phyloP scores from a whole-genome alignment of 2,113 vertebrate genomes.

The Peromyscus polionotus region DNA sequence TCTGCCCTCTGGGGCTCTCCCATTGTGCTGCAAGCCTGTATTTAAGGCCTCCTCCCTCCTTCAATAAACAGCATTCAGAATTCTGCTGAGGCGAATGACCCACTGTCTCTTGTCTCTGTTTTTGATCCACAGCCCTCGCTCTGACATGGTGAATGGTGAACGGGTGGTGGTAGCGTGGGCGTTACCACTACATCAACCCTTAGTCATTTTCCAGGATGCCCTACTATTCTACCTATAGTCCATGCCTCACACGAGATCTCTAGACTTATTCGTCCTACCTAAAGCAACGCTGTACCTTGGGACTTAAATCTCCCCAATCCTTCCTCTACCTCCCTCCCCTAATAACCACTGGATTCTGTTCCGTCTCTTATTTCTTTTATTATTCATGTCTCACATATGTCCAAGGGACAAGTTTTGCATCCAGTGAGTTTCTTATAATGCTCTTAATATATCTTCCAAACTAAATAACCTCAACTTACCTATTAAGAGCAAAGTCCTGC shows the following conservation, averaged over 20 bases:
- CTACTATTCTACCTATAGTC: not conserved
- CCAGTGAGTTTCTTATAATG: not conserved
- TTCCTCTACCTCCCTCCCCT: too few species aligned
- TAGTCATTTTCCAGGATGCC: not conserved
- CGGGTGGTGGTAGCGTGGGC: too few species aligned
- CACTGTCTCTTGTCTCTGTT: too few species aligned
- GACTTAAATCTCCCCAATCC: not conserved
- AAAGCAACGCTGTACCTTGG: not conserved
- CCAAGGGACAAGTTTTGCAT: slow-evolving; percentile 32
- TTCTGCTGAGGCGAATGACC: too few species aligned
- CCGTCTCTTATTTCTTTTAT: not conserved
- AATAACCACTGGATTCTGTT: not conserved
- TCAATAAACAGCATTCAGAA: too few species aligned
- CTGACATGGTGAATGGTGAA: too few species aligned
- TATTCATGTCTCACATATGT: slow-evolving; percentile 38
- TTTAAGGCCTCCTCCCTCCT: too few species aligned
- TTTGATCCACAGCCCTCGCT: too few species aligned
- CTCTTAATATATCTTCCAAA: not conserved
- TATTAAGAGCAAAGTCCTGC: not conserved
- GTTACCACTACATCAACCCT: not conserved
- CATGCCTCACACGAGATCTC: not conserved
- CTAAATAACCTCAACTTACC: not conserved
- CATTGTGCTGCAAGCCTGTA: too few species aligned
- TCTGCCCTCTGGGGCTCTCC: too few species aligned
- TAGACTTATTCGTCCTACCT: not conserved